Conservation (phyloP, 2,888 invertebrate species). For the Trissolcus japonicus region DNA sequence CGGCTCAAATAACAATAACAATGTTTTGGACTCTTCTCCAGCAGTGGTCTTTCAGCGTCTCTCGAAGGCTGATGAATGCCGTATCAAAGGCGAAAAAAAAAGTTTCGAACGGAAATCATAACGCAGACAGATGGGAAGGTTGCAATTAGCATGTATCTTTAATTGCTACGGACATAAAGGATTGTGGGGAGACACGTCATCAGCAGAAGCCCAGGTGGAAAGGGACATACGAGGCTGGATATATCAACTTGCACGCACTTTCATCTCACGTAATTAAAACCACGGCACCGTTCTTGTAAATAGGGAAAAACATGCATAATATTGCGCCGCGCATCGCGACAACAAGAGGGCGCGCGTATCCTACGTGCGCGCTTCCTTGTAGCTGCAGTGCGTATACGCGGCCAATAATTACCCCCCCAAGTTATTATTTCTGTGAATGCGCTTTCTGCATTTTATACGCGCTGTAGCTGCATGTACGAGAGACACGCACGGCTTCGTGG, state of each 20-base stretch:
- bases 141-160: constrained; percentile 54
- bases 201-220: constrained; percentile 32
- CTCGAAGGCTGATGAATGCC: constrained; percentile 22
- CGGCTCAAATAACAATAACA: constrained; percentile 5
- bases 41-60: constrained; percentile 3
- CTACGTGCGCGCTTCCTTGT: constrained; percentile 52
- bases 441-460: constrained; percentile 60
- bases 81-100: constrained; percentile 25
- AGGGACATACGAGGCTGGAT: constrained; percentile 25
- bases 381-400: constrained; percentile 47
- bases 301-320: constrained; percentile 60
- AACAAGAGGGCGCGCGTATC: constrained; percentile 61
- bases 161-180: constrained; percentile 47
- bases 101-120: constrained; percentile 24
- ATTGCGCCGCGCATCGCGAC: constrained; percentile 62
- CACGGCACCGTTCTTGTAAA: constrained; percentile 67
- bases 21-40: constrained; percentile 12
- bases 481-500: not conserved
- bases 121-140: constrained; percentile 42
- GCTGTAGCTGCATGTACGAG: too few relatives aligned
- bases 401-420: constrained; percentile 70
- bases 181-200: constrained; percentile 14
- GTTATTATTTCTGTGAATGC: constrained; percentile 69
- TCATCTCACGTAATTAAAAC: constrained; percentile 75
- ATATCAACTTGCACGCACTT: constrained; percentile 66